Evolutionary conservation across 1,140 invertebrate species (phyloP).

Genomic region (Heterodera schachtii): DNA sequence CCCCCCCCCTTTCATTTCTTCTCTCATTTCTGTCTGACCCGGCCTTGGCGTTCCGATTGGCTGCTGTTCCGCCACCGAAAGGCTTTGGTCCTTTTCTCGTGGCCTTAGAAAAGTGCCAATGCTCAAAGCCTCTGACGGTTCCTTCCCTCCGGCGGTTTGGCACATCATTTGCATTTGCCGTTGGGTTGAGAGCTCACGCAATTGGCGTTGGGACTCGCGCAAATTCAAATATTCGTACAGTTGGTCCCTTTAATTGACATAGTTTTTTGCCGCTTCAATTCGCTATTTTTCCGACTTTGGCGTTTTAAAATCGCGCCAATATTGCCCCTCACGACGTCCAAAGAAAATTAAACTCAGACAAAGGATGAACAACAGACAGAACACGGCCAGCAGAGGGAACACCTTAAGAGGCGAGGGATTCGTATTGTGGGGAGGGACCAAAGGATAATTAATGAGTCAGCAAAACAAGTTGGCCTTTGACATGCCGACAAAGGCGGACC

Average conservation of each 20-base stretch:
- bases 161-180: conserved; percentile 55
- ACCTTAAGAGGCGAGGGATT: conserved; percentile 38
- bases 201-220: conserved; percentile 50
- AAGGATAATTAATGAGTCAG: neutral
- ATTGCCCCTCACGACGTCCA: conserved; percentile 54
- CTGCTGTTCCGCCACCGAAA: conserved; percentile 4
- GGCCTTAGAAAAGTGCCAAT: conserved; percentile 39
- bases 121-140: conserved; percentile 31
- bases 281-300: conserved; percentile 48
- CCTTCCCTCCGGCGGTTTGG: neutral
- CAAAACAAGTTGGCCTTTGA: neutral
- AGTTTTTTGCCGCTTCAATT: neutral
- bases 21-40: neutral
- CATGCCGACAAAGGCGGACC: neutral
- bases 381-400: conserved; percentile 51
- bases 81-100: conserved; percentile 2
- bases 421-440: neutral
- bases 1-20: neutral
- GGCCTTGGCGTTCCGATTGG: conserved; percentile 7
- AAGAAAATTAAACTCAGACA: conserved; percentile 56
- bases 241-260: conserved; percentile 46
- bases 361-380: conserved; percentile 46
- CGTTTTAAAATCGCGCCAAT: conserved; percentile 59
- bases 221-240: conserved; percentile 51
- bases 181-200: conserved; percentile 55